These are phyloP conservation scores for Xyrichtys novacula DNA, from an alignment of 2,797 vertebrate genomes.

Conservation along the genomic window DNA sequence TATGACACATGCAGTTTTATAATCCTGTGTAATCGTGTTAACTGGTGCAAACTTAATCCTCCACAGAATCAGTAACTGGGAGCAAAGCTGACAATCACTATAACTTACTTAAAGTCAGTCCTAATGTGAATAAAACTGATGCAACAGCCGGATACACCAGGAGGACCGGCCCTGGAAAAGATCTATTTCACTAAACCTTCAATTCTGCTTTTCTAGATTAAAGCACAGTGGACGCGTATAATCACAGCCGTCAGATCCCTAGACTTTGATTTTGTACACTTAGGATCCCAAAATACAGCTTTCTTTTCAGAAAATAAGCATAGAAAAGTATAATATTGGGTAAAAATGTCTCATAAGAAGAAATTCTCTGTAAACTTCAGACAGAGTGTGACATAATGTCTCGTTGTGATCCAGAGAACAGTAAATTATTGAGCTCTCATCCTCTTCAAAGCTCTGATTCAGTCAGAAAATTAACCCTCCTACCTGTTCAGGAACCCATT, in stretches of 20 bases:
- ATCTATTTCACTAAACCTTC: slow-evolving; percentile 40
- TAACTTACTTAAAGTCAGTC: neutral
- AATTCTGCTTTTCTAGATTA: slow-evolving; percentile 44
- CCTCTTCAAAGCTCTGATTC: neutral
- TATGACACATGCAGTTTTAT: neutral
- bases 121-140: neutral
- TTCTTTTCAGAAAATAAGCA: slow-evolving; percentile 10
- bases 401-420: slow-evolving; percentile 8
- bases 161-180: slow-evolving; percentile 17
- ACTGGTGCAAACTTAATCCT: neutral
- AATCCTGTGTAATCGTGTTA: neutral
- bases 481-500: neutral
- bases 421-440: slow-evolving; percentile 16
- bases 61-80: neutral
- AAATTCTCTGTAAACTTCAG: neutral
- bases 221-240: slow-evolving; percentile 33
- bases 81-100: neutral
- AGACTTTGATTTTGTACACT: slow-evolving; percentile 37
- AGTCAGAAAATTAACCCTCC: neutral
- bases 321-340: slow-evolving; percentile 33
- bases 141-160: neutral
- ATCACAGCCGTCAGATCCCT: slow-evolving; percentile 40
- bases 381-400: slow-evolving; percentile 12
- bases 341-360: slow-evolving; percentile 12
- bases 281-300: slow-evolving; percentile 37